Base-by-base conservation (phyloP, 1,140 invertebrate genomes). In the Leucophenga varia region DNA sequence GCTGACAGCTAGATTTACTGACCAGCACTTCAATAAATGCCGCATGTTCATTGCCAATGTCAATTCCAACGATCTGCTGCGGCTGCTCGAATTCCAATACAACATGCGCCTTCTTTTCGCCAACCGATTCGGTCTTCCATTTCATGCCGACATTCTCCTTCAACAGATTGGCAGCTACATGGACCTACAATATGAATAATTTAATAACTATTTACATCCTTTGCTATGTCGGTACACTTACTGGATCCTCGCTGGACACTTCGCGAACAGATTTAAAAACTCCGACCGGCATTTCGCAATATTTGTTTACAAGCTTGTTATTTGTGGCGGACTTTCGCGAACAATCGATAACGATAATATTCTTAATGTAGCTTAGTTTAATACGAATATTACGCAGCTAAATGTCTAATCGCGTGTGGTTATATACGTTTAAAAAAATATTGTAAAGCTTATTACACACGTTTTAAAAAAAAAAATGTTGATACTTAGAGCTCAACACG, bases 11-110 rank as follows among this genome's bases (percentile, higher is more conserved):
- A 1, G 55, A 42, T 47, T 86, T 79, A 10, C 86, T 86, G 14
- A 91, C 91, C 25, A 90, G 75, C 17, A 95, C 83, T 78, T 94
- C 91, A 41, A 95, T 78, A 67, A 93, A 87, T 2, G 90, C 90
- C 2, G 90, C 86, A 55, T 87, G 81, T 59, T 91, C 86, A 77
- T 93, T 93, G 43, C 90, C 91, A 61, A 95, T 86, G 54, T 92
- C 87, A 25, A 95, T 82, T 10, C 80, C 79, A 16, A 80, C 80
- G 39, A 95, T 89, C 61, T 83, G 61, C 2, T 79, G 79, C 2
- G 85, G 78, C 65, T 87, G 84, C 35, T 84, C 81, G 19, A 95
- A 77, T 78, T 94, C 88, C 18, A 94, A 64, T 14, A 93, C 81
- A 14, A 90, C 81, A 48, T 82, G 83, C 4, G 82, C 84, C 36